These are phyloP conservation scores for Oncorhynchus kisutch DNA, from an alignment of 2,113 vertebrate species.

Conservation along the genomic window DNA sequence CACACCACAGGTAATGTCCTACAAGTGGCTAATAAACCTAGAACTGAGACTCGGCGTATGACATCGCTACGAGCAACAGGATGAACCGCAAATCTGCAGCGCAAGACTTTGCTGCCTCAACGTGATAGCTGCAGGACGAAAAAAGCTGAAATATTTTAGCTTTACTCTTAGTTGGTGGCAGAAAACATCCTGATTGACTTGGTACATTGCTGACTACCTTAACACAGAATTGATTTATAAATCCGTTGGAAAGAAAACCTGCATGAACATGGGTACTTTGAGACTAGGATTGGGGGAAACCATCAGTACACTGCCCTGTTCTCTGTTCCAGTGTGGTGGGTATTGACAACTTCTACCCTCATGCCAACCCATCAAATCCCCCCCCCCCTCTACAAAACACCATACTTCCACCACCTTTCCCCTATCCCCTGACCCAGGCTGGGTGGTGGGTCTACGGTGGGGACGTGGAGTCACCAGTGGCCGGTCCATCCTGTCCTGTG, in stretches of 20 bases:
- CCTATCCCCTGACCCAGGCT: not conserved
- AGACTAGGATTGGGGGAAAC: not conserved
- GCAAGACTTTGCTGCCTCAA: too few relatives aligned
- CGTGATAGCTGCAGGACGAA: too few relatives aligned
- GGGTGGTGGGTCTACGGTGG: conserved; percentile 40
- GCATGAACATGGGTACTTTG: not conserved
- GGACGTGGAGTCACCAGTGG: conserved; percentile 26
- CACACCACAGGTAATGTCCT: too few relatives aligned
- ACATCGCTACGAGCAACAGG: too few relatives aligned
- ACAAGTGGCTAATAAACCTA: too few relatives aligned
- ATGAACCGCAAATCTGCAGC: too few relatives aligned
- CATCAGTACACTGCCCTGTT: not conserved
- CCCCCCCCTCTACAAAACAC: not conserved
- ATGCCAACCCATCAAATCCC: not conserved
- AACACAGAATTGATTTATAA: not conserved
- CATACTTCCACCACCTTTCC: too few relatives aligned
- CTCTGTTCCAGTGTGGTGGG: not conserved
- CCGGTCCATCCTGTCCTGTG: conserved; percentile 43
- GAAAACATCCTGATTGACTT: too few relatives aligned
- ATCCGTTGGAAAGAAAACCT: not conserved
- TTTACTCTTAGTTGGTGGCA: too few relatives aligned
- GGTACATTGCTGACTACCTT: too few relatives aligned
- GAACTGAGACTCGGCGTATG: too few relatives aligned
- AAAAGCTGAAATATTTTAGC: too few relatives aligned
- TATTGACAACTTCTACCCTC: not conserved